Percentiles rank a stretch among this genome's conserved stretches.
These are phyloP conservation scores for Oedothorax gibbosus DNA, from an alignment of 1,140 invertebrate species.

Conservation along the genomic window DNA sequence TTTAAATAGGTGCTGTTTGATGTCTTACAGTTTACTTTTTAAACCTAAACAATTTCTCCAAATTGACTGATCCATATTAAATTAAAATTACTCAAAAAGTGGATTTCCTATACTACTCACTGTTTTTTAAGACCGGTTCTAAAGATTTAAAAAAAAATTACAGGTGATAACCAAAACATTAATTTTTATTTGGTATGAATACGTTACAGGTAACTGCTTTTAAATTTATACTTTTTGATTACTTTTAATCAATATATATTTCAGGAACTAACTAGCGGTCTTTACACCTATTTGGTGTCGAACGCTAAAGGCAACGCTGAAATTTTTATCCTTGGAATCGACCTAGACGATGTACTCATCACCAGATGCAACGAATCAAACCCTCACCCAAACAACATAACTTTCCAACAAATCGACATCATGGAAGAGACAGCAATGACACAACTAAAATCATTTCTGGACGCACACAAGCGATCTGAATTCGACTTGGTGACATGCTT, in stretches of 20 bases:
- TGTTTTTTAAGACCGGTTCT: too few relatives aligned
- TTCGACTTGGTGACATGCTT: slow-evolving; percentile 84
- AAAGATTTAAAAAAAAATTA: background rate
- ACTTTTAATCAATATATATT: background rate
- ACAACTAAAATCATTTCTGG: slow-evolving; percentile 31
- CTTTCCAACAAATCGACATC: slow-evolving; percentile 75
- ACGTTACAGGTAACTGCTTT: background rate
- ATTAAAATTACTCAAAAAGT: too few relatives aligned
- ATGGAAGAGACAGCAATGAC: slow-evolving; percentile 69
- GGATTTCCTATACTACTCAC: too few relatives aligned
- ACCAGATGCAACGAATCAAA: slow-evolving; percentile 74
- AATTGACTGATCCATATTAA: too few relatives aligned
- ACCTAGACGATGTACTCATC: slow-evolving; percentile 80
- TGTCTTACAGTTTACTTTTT: too few relatives aligned
- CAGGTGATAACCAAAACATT: background rate
- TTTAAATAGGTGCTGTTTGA: too few relatives aligned
- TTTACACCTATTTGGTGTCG: slow-evolving; percentile 72
- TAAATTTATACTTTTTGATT: background rate
- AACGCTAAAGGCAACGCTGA: background rate
- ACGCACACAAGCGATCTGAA: slow-evolving; percentile 64
- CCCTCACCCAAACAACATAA: slow-evolving; percentile 68
- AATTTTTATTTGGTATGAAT: background rate
- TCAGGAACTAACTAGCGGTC: slow-evolving; percentile 74
- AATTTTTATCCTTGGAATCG: slow-evolving; percentile 76
- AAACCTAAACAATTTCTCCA: too few relatives aligned